Percentiles rank a stretch among this genome's conserved stretches.
phyloP scores from a whole-genome alignment of 2,888 invertebrate genomes.

The Lysandra coridon region DNA sequence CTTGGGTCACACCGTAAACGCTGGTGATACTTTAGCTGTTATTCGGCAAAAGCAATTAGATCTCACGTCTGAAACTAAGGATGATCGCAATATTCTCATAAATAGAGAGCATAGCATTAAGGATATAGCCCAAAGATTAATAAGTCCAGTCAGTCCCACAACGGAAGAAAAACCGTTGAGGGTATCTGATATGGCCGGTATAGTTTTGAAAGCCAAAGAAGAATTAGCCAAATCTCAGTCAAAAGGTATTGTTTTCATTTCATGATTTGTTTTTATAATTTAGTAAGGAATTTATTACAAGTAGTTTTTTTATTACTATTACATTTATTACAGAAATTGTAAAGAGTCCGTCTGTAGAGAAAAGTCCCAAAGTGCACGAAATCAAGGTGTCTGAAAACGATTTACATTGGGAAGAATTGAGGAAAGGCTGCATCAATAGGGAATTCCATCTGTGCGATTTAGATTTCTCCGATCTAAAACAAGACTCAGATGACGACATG shows the following conservation, averaged over 20 bases:
- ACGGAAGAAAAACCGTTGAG: conserved; percentile 83
- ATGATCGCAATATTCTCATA: conserved; percentile 83
- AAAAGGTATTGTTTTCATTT: conserved; percentile 71
- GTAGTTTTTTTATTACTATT: conserved; percentile 12
- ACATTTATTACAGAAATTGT: conserved; percentile 79
- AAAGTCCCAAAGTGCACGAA: conserved; percentile 82
- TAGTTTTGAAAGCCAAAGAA: conserved; percentile 96
- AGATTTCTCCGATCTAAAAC: conserved; percentile 96
- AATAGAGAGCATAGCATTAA: conserved; percentile 93
- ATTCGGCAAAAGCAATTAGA: conserved; percentile 80
- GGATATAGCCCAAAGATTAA: conserved; percentile 91
- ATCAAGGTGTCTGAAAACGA: conserved; percentile 95
- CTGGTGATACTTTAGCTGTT: conserved; percentile 62
- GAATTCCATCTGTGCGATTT: conserved; percentile 94
- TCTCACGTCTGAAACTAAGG: conserved; percentile 78
- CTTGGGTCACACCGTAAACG: conserved; percentile 74
- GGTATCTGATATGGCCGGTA: conserved; percentile 92
- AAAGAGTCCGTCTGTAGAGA: conserved; percentile 86
- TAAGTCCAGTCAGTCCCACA: conserved; percentile 82
- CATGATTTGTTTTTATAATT: background rate
- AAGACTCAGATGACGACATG: conserved; percentile 92
- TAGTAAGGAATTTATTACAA: conserved; percentile 14
- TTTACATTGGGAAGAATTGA: conserved; percentile 95
- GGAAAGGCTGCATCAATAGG: conserved; percentile 85
- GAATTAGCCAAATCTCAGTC: conserved; percentile 93